Percentiles rank a stretch among this genome's conserved stretches.
phyloP scores from a whole-genome alignment of 2,113 vertebrate species.

The Petromus typicus region DNA sequence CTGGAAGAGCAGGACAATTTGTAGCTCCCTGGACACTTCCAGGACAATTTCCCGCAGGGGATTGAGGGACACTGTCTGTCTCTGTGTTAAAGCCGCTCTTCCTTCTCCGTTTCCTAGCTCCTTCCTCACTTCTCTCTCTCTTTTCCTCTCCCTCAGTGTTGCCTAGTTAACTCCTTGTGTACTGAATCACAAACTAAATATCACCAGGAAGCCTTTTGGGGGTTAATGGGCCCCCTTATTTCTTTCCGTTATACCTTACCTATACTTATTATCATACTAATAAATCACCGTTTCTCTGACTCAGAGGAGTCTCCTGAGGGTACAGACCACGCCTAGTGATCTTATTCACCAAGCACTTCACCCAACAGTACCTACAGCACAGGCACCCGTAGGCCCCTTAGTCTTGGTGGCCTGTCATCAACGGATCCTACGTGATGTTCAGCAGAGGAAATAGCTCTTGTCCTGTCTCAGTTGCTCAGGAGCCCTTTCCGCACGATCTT shows the following conservation, averaged over 20 bases:
- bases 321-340: not conserved
- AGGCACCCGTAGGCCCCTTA: not conserved
- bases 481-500: not conserved
- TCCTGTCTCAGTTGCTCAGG: not conserved
- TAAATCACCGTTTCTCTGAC: not conserved
- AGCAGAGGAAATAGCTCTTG: not conserved
- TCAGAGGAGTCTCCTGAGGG: not conserved
- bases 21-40: not conserved
- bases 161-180: not conserved
- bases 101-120: not conserved
- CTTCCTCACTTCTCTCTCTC: too few relatives aligned
- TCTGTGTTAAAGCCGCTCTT: not conserved
- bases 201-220: not conserved
- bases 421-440: not conserved
- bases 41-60: not conserved
- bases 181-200: not conserved
- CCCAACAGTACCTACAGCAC: not conserved
- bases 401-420: not conserved
- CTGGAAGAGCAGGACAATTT: not conserved
- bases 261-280: not conserved
- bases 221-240: not conserved
- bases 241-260: not conserved
- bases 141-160: not conserved
- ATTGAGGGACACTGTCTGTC: not conserved
- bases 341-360: not conserved